phyloP scores from a whole-genome alignment of 2,797 vertebrate species.

The Pseudocheirus occidentalis region DNA sequence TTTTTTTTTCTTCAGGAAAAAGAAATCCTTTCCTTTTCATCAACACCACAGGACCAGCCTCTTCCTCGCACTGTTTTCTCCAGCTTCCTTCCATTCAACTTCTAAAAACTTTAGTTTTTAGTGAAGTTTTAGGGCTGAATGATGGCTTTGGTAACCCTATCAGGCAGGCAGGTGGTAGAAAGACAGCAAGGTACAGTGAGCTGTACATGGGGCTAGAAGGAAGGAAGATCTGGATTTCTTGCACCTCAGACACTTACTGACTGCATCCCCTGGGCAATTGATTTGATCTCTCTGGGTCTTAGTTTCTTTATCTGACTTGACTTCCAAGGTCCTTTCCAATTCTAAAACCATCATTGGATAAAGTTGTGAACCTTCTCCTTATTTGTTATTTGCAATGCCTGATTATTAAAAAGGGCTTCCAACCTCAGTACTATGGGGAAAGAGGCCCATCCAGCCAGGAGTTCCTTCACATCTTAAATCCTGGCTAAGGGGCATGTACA shows the following conservation, averaged over 20 bases:
- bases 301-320: background rate
- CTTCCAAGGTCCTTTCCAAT: no score
- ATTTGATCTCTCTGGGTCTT: background rate
- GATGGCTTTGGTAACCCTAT: background rate
- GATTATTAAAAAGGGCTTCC: background rate
- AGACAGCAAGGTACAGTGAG: background rate
- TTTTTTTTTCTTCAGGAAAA: background rate
- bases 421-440: background rate
- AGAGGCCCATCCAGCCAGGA: background rate
- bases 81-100: constrained; percentile 17
- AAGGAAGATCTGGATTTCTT: background rate
- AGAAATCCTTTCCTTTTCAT: background rate
- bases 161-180: background rate
- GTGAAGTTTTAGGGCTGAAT: background rate
- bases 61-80: background rate
- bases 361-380: background rate
- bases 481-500: background rate
- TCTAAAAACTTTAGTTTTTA: background rate
- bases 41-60: constrained; percentile 4
- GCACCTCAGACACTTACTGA: background rate
- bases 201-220: background rate
- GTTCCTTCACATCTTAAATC: background rate
- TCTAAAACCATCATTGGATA: background rate
- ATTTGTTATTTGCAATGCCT: background rate
- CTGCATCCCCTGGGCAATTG: background rate